Evolutionary conservation across 2,888 invertebrate genomes (phyloP), one percentile per base, ranked within the genome.

Genomic region (Hesperia comma): DNA sequence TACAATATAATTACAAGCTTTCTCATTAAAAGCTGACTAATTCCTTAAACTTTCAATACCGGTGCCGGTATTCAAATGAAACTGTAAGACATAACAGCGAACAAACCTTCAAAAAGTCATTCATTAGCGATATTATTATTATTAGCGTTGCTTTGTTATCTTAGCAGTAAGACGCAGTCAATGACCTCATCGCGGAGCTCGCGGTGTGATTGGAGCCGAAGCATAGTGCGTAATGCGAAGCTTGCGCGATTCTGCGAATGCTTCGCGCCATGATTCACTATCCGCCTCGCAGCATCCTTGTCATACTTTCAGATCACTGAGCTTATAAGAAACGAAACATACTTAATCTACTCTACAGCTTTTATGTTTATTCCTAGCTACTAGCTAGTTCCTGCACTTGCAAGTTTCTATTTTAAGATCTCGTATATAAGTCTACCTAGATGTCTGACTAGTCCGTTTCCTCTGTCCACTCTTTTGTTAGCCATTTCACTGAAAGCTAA

Each of bases 121-220:
- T 72, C 69, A 75, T 61, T 56, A 71, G 75, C 69, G 74, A n/a
- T n/a, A n/a, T n/a, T n/a, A n/a, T n/a, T n/a, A n/a, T n/a, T n/a
- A n/a, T n/a, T n/a, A 71, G 75, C 69, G 74, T 73, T 73, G 70
- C 68, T 70, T 75, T 72, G 70, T 72, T 77, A 76, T 72, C 78
- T 76, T 60, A 72, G 77, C 77, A 82, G 64, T 61, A 70, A 74
- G 82, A 84, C 83, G 84, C 83, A 83, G 85, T 74, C 84, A 84
- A 81, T 87, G 87, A 88, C 84, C 86, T 86, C 85, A 83, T 74
- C 75, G 73, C n/a, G n/a, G n/a, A n/a, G n/a, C n/a, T 72, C 71
- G 71, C 70, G 68, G 68, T 60, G 58, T 69, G 69, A 73, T 73
- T 67, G 67, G 56, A 61, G 67, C 46, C 67, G 46, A 72, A 71